Base-by-base conservation (phyloP, 2,797 vertebrate genomes). In the Microhierax caerulescens region DNA sequence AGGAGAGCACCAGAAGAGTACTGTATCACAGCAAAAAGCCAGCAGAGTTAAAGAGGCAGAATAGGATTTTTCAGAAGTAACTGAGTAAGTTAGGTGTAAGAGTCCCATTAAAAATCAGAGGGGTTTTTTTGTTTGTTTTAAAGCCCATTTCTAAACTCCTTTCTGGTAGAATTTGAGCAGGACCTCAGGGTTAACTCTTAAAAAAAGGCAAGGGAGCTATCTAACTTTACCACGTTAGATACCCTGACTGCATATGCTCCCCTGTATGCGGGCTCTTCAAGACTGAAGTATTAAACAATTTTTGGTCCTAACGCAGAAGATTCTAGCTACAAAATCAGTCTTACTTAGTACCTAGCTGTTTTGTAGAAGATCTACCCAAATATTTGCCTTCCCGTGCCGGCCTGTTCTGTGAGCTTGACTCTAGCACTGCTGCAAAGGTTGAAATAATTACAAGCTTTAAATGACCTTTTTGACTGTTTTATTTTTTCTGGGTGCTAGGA, bases 141-240 rank as follows among this genome's bases (percentile, higher is more conserved):
- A 87, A 87, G 14, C 10, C 78, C 4, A 28, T 56, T 94, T 82
- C 50, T 85, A 28, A 74, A 45, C 10, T n/a, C 47, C 27, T 48
- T 87, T n/a, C 18, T 48, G 34, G 21, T 85, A 30, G 23, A 85
- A 84, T 80, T 80, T 56, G 48, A n/a, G 14, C 60, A 74, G 24
- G 23, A 56, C 8, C 32, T 84, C 15, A 41, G 25, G 14, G 8
- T 79, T 92, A 56, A 51, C 27, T 56, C n/a, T 68, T 60, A 11
- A 0, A n/a, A 45, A 60, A 47, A 65, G 16, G 9, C 51, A 20
- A 27, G n/a, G 34, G 41, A 72, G 30, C 25, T 80, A n/a, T n/a
- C n/a, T n/a, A n/a, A n/a, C 59, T 72, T 37, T 87, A 15, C 0
- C 13, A 11, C 2, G 3, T 50, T 3, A 30, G 30, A 5, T 45